Percentiles rank a stretch among this genome's conserved stretches.
Conservation (phyloP, 2,888 invertebrate species). For the Epistrophe eligans region DNA sequence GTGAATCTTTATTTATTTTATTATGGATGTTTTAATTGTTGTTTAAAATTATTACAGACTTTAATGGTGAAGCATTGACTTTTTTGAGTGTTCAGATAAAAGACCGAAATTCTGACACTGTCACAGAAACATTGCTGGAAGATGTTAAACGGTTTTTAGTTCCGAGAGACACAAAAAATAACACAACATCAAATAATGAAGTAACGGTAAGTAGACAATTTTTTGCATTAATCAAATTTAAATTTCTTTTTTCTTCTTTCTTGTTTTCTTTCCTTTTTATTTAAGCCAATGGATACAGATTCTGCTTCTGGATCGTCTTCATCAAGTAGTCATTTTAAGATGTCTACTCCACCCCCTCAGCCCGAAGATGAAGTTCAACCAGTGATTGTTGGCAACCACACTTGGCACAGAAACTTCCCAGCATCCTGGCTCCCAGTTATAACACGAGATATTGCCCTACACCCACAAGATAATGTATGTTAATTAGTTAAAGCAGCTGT, state of each 20-base stretch:
- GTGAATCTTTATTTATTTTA: neutral
- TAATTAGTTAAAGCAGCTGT: neutral
- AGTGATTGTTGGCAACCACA: conserved; percentile 85
- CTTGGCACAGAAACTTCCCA: conserved; percentile 88
- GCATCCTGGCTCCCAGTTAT: conserved; percentile 95
- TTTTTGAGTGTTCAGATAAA: conserved; percentile 79
- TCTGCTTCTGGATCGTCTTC: conserved; percentile 59
- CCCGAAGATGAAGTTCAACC: conserved; percentile 83
- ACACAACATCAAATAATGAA: conserved; percentile 53
- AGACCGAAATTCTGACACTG: conserved; percentile 78
- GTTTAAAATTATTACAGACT: conserved; percentile 77
- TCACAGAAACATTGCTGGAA: conserved; percentile 46
- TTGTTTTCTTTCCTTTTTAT: conserved; percentile 9
- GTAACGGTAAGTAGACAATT: conserved; percentile 47
- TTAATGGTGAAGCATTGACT: conserved; percentile 79
- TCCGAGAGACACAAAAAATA: conserved; percentile 32
- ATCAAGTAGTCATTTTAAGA: conserved; percentile 58
- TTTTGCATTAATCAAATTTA: neutral
- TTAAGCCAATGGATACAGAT: conserved; percentile 85
- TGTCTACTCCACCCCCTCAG: conserved; percentile 78
- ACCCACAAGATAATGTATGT: conserved; percentile 23
- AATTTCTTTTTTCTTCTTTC: no score
- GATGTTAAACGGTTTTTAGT: conserved; percentile 62
- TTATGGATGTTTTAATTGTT: conserved; percentile 1
- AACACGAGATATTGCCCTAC: conserved; percentile 87